Evolutionary conservation across 2,113 vertebrate species (phyloP), one percentile per base, ranked within the genome.

Genomic region (Zapornia atra): DNA sequence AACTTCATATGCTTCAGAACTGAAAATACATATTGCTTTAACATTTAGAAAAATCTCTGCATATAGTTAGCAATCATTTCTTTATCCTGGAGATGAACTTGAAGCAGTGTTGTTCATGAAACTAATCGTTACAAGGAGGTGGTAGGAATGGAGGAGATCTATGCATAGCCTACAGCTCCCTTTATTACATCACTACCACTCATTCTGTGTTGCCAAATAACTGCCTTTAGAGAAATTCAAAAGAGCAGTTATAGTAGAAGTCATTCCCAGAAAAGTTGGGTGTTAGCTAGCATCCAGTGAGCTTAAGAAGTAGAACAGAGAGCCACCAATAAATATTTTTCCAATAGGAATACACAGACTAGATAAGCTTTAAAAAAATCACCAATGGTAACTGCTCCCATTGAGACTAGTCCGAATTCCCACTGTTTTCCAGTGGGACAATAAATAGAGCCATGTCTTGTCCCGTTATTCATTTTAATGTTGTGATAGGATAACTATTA

Each of bases 401-500:
- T 36, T 64, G 34, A 91, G 86, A 75, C 12, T 56, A 51, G 42
- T 42, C 53, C 57, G 81, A 86, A 80, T 83, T 88, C 76, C 79
- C 54, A 34, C 14, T 79, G 24, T 76, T 83, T 77, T 90, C 33
- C 71, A 92, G 8, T 31, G 15, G 12, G 18, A 54, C 68, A 79
- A 38, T 68, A 83, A 88, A 84, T 28, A 83, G 40, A 82, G 50
- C 68, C 18, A 15, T 61, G 40, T 77, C 64, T 92, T 12, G 2
- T 80, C 42, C 86, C 83, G 68, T 70, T 81, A 68, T 34, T 82
- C 25, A 33, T 77, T 93, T 88, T 63, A 86, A 81, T 19, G 51
- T 81, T 90, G 56, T 59, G 83, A 86, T 83, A 63, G 77, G 51
- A 86, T 88, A 93, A 59, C 64, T 66, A 69, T 88, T 88, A 86